Percentiles rank a stretch among this genome's conserved stretches.
Evolutionary conservation across 2,797 vertebrate genomes (phyloP).

Genomic region (Alosa sapidissima): DNA sequence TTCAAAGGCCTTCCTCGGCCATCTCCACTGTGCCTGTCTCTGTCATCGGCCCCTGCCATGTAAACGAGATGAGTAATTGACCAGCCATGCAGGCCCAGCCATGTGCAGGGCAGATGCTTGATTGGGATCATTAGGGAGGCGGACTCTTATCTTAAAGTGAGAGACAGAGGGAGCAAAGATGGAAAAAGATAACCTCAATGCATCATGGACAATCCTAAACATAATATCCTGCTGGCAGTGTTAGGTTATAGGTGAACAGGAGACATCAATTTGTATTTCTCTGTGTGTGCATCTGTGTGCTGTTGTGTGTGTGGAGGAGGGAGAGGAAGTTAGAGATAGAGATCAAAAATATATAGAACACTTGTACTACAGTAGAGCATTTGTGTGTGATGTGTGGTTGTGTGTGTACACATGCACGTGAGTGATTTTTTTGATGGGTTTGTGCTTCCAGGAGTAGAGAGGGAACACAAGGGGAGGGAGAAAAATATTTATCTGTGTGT

Average conservation of each 20-base stretch:
- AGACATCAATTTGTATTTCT: not conserved
- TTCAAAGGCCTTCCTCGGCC: constrained; percentile 38
- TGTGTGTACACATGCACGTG: not conserved
- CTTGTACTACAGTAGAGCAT: not conserved
- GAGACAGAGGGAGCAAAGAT: not conserved
- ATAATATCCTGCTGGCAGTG: not conserved
- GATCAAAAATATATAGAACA: not conserved
- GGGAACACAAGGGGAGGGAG: not conserved
- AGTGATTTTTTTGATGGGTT: not conserved
- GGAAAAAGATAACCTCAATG: not conserved
- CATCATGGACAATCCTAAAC: not conserved
- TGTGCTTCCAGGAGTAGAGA: not conserved
- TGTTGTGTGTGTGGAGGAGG: not conserved
- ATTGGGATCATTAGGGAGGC: not conserved
- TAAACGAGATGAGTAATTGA: constrained; percentile 34
- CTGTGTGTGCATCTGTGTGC: not conserved
- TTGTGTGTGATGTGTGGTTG: not conserved
- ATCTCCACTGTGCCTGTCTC: constrained; percentile 27
- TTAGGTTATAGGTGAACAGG: not conserved
- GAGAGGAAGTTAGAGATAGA: not conserved
- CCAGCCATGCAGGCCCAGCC: constrained; percentile 10
- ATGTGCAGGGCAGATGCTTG: constrained; percentile 17
- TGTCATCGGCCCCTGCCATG: constrained; percentile 12
- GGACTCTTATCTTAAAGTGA: not conserved
- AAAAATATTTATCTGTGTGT: not conserved